Evolutionary conservation across 2,113 vertebrate genomes (phyloP).

Genomic region (Calonectris borealis): DNA sequence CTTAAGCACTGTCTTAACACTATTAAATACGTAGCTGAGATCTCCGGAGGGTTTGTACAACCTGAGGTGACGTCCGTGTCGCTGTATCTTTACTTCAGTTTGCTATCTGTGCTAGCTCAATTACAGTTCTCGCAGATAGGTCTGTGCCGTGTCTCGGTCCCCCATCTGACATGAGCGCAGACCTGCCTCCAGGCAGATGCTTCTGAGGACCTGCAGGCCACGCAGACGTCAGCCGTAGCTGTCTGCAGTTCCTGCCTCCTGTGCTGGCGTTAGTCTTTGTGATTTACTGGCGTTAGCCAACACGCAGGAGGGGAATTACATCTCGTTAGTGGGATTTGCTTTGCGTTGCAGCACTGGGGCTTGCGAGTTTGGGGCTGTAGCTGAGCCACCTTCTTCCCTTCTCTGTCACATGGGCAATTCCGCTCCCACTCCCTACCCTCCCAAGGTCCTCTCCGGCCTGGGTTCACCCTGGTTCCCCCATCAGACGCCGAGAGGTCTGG

Average conservation of each 20-base stretch:
- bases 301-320: fast-evolving
- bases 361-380: background rate
- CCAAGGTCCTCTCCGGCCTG: background rate
- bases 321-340: background rate
- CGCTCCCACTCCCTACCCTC: background rate
- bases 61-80: background rate
- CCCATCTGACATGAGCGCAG: background rate
- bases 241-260: background rate
- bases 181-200: slow-evolving; percentile 12
- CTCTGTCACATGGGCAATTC: background rate
- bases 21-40: background rate
- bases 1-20: slow-evolving; percentile 24
- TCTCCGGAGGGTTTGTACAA: slow-evolving; percentile 25
- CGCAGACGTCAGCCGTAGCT: background rate
- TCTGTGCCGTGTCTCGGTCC: background rate
- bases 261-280: background rate
- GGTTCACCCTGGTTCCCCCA: background rate
- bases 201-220: background rate
- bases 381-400: background rate
- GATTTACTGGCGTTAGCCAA: background rate
- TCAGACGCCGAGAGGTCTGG: background rate
- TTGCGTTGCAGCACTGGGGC: background rate
- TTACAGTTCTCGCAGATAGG: background rate
- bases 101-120: background rate
- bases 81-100: background rate